Evolutionary conservation across 2,113 vertebrate species (phyloP), one percentile per base, ranked within the genome.

Genomic region (Aldabrachelys gigantea): DNA sequence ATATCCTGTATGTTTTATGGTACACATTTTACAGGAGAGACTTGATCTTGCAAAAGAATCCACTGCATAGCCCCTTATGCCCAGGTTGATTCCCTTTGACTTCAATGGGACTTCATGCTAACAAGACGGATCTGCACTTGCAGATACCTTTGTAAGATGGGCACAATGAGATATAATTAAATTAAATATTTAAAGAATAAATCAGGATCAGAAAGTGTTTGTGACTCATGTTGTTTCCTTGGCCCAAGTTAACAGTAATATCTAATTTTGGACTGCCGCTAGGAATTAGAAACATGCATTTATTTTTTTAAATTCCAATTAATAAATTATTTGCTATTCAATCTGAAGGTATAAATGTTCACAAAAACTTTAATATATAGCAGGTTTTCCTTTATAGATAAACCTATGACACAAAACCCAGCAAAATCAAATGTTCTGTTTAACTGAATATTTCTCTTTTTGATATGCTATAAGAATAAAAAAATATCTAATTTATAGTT

Each of bases 221-320:
- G 87, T 86, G 44, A 93, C 35, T 44, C 10, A 10, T 47, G 35
- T 50, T 89, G 9, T 47, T 22, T 49, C 10, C 31, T 24, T n/a
- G 84, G 78, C 14, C 14, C 57, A 31, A 82, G 84, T 38, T 89
- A 90, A 82, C 25, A 5, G 35, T 25, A 27, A 53, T 8, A 76
- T 72, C 22, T 57, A 85, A 87, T 79, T 93, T 78, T 93, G 84
- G 5, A 52, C n/a, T 89, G 35, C 21, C 57, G 83, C 29, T 27
- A 89, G 65, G 76, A 1, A 65, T 1, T 41, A 85, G 59, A 47
- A 47, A 13, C 82, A 90, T 80, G 12, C 8, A 21, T 57, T 87
- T 90, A 88, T 89, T 93, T 95, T 89, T 88, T 85, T 91, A 92
- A 93, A 94, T 90, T 79, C 53, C 44, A 72, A 44, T 65, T 90